Conservation (phyloP, 2,888 invertebrate genomes). For the Drosophila incognita region DNA sequence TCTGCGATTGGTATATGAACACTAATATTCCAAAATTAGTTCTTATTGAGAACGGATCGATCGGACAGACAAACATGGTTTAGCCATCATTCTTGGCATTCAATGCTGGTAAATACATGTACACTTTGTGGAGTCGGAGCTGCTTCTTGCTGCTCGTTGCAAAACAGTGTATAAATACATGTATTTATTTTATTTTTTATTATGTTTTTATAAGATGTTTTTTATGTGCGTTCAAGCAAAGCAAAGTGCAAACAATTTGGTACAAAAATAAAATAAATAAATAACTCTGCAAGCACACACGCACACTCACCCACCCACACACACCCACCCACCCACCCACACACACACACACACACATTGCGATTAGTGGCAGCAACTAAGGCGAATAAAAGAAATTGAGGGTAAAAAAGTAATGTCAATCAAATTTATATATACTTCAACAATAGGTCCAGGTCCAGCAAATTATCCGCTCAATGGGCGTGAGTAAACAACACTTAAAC, state of each 20-base stretch:
- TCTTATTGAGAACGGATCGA: neutral
- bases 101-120: neutral
- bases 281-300: neutral
- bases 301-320: neutral
- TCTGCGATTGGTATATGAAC: neutral
- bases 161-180: too few relatives aligned
- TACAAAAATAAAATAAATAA: neutral
- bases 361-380: constrained; percentile 9
- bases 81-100: neutral
- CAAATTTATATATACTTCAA: constrained; percentile 29
- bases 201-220: neutral
- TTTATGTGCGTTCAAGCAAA: neutral
- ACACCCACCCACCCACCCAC: neutral
- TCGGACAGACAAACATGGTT: neutral
- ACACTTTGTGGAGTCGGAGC: neutral
- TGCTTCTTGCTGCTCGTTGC: neutral
- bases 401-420: constrained; percentile 29
- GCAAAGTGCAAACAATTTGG: neutral
- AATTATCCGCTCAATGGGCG: constrained; percentile 27
- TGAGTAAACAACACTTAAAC: constrained; percentile 20
- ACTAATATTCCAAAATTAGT: neutral
- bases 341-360: neutral
- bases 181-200: neutral
- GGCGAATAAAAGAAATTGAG: constrained; percentile 25
- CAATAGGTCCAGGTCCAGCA: constrained; percentile 27